Evolutionary conservation across 2,113 vertebrate species (phyloP).

Genomic region (Paradoxurus hermaphroditus): DNA sequence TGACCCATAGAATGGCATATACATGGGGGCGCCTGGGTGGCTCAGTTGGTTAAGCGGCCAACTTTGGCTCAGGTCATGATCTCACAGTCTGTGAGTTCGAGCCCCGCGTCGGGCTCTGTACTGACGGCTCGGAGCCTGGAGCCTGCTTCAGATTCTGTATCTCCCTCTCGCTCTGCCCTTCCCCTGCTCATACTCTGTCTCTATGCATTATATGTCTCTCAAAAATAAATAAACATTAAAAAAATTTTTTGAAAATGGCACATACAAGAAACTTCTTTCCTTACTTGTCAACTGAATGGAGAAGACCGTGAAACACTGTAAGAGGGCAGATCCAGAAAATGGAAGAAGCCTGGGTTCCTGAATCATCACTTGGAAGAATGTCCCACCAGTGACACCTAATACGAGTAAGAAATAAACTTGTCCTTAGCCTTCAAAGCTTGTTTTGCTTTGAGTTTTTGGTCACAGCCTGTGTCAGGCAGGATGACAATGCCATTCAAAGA

Average conservation of each 20-base stretch:
- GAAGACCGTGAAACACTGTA: background rate
- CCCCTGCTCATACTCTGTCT: too few relatives aligned
- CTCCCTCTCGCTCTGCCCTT: too few relatives aligned
- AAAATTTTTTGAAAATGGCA: too few relatives aligned
- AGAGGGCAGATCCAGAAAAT: background rate
- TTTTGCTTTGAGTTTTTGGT: background rate
- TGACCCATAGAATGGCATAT: background rate
- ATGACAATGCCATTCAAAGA: background rate
- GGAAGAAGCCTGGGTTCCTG: background rate
- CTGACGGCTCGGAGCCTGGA: too few relatives aligned
- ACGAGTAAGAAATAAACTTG: background rate
- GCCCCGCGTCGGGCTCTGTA: too few relatives aligned
- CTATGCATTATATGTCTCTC: too few relatives aligned
- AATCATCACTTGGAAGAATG: background rate
- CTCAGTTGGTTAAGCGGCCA: too few relatives aligned
- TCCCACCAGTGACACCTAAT: background rate
- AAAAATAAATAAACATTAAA: too few relatives aligned
- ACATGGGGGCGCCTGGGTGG: too few relatives aligned
- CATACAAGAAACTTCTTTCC: background rate
- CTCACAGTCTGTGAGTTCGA: too few relatives aligned
- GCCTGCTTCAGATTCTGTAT: too few relatives aligned
- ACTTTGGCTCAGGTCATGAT: too few relatives aligned
- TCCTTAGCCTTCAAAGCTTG: background rate
- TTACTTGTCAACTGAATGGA: background rate
- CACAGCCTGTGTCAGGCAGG: background rate